A percentile compares a stretch with the other conserved stretches of the same genome.
These are phyloP conservation scores for Lobophora halterata DNA, from an alignment of 2,888 invertebrate species.

Conservation along the genomic window DNA sequence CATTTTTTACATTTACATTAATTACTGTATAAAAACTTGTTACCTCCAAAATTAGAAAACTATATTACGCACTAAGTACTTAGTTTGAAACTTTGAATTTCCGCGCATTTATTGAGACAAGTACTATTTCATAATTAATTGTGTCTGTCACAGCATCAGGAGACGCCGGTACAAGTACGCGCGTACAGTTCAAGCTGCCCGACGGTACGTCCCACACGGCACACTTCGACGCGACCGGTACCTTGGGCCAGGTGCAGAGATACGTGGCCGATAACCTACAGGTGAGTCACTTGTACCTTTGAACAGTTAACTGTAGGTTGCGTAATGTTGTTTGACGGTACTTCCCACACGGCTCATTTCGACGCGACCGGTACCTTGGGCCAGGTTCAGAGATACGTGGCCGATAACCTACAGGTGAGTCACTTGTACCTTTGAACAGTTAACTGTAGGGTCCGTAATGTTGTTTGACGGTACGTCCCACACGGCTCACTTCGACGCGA, in stretches of 20 bases:
- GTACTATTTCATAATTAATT: background rate
- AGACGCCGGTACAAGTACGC: constrained; percentile 59
- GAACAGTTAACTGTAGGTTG: background rate
- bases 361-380: constrained; percentile 83
- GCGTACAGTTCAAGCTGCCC: constrained; percentile 93
- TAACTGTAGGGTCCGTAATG: constrained; percentile 2
- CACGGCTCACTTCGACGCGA: constrained; percentile 86
- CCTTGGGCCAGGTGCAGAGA: constrained; percentile 79
- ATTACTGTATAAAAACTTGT: too few species aligned
- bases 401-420: constrained; percentile 69
- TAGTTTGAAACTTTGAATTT: too few species aligned
- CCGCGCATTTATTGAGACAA: too few species aligned
- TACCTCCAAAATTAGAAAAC: too few species aligned
- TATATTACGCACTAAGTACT: too few species aligned
- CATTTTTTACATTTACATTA: too few species aligned
- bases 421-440: background rate
- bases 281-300: constrained; percentile 34
- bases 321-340: constrained; percentile 86
- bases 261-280: constrained; percentile 78
- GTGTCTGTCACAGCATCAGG: constrained; percentile 41
- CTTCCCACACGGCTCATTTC: constrained; percentile 87
- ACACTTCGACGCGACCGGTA: constrained; percentile 85
- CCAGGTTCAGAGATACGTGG: constrained; percentile 76
- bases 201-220: constrained; percentile 88
- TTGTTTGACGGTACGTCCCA: constrained; percentile 89